Evolutionary conservation across 1,140 invertebrate genomes (phyloP).

Genomic region (Drosophila persimilis): DNA sequence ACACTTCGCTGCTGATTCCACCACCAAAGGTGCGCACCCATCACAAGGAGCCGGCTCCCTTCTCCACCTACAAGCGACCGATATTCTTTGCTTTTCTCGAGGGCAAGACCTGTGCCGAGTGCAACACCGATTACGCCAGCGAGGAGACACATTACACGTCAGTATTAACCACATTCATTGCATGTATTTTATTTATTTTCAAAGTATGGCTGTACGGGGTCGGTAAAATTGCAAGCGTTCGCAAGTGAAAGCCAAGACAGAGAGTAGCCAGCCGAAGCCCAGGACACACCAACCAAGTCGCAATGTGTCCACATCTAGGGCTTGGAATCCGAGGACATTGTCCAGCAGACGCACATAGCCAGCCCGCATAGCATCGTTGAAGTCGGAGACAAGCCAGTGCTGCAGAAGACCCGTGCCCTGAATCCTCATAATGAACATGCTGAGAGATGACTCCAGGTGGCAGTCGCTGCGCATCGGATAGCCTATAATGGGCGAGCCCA

Average conservation of each 20-base stretch:
- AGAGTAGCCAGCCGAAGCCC: conserved; percentile 28
- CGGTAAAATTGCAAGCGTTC: conserved; percentile 5
- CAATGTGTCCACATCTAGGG: conserved; percentile 58
- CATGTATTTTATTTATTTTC: neutral
- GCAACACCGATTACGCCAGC: conserved; percentile 67
- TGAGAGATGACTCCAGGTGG: conserved; percentile 55
- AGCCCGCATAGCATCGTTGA: conserved; percentile 68
- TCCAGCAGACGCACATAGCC: conserved; percentile 65
- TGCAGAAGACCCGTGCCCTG: conserved; percentile 55
- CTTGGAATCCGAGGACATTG: conserved; percentile 52
- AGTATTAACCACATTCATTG: conserved; percentile 17
- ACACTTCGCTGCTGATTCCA: conserved; percentile 73
- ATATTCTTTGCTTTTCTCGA: conserved; percentile 72
- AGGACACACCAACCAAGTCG: conserved; percentile 57
- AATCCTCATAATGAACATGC: conserved; percentile 60
- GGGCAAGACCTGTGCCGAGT: conserved; percentile 74
- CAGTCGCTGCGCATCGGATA: conserved; percentile 71
- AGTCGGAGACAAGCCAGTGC: conserved; percentile 68
- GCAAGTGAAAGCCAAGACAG: conserved; percentile 2
- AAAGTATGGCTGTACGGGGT: neutral
- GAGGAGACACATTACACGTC: conserved; percentile 78
- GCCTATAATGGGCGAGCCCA: conserved; percentile 61
- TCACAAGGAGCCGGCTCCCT: conserved; percentile 72
- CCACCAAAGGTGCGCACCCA: conserved; percentile 76
- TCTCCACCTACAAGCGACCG: conserved; percentile 61